phyloP scores from a whole-genome alignment of 2,888 invertebrate species.

The Calliopum simillimum region DNA sequence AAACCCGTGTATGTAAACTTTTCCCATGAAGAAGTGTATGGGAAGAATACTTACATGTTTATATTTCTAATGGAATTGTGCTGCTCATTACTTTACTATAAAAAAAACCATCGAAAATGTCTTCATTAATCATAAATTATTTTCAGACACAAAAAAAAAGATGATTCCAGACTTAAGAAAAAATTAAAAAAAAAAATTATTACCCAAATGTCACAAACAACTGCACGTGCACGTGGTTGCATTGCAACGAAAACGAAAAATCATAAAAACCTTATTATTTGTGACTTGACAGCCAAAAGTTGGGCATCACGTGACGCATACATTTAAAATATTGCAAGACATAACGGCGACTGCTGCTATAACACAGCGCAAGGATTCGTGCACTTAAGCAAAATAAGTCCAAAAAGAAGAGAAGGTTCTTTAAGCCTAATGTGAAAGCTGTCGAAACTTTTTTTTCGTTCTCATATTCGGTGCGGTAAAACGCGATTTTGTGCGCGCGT shows the following conservation, averaged over 20 bases:
- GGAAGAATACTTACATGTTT: no score
- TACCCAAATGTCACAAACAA: neutral
- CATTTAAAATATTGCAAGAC: slow-evolving; percentile 17
- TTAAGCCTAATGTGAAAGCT: slow-evolving; percentile 18
- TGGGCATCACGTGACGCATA: slow-evolving; percentile 25
- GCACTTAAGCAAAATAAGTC: no score
- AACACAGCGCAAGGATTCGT: no score
- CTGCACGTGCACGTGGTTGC: neutral
- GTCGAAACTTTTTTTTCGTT: slow-evolving; percentile 10
- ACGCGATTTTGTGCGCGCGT: slow-evolving; percentile 5
- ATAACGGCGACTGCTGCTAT: slow-evolving; percentile 11
- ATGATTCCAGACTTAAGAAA: neutral
- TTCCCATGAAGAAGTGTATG: no score
- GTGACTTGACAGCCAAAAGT: slow-evolving; percentile 16
- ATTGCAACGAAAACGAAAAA: neutral
- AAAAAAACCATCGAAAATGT: no score
- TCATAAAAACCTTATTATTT: slow-evolving; percentile 8
- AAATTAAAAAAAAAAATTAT: no score
- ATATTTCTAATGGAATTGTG: no score
- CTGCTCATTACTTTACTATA: no score
- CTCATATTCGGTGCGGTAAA: neutral
- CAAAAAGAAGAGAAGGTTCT: neutral
- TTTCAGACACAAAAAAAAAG: neutral
- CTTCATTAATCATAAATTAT: slow-evolving; percentile 4
- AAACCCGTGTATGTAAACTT: no score